Evolutionary conservation across 1,140 invertebrate genomes (phyloP), one percentile per base, ranked within the genome.

Genomic region (Trichonephila inaurata): DNA sequence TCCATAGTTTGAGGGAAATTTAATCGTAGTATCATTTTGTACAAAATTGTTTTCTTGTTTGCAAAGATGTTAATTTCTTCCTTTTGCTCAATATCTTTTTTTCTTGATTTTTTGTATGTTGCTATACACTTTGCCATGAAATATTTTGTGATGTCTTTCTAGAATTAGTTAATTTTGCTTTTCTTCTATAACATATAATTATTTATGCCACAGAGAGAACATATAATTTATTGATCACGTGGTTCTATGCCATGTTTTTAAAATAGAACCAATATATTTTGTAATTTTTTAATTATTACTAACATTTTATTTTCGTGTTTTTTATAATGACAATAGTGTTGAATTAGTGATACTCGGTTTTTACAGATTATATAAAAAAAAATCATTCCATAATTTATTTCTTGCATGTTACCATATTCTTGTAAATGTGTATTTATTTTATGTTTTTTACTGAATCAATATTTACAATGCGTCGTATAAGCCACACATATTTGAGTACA

Each of bases 401-500:
- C 28, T 77, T 77, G 33, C 33, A 33, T 40, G 14, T 33, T 40
- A 77, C 16, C 18, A 33, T 19, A 28, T 77, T 28, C 72, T 77
- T 33, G 33, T 28, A 77, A 77, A 77, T 77, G 28, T 77, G 72
- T 77, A 40, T 19, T 77, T 77, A 77, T 77, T 40, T 77, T 77
- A 77, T 77, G 72, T 83, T 83, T 83, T 51, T 83, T 60, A 58
- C 51, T 60, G 51, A 24, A 60, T 60, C 82, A 58, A 58, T 33
- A 28, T 88, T 62, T 89, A 89, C 44, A 89, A 89, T 51, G 66
- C 24, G 64, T 72, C 88, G 88, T 89, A 89, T 89, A 77, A 58
- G 88, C 58, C 62, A 89, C 28, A 33, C 72, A 89, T 19, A 91
- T 24, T 61, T 82, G 77, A 92, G 90, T 92, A 92, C 90, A 92